Conservation (phyloP, 2,797 vertebrate species). For the Diglossa cyanea region DNA sequence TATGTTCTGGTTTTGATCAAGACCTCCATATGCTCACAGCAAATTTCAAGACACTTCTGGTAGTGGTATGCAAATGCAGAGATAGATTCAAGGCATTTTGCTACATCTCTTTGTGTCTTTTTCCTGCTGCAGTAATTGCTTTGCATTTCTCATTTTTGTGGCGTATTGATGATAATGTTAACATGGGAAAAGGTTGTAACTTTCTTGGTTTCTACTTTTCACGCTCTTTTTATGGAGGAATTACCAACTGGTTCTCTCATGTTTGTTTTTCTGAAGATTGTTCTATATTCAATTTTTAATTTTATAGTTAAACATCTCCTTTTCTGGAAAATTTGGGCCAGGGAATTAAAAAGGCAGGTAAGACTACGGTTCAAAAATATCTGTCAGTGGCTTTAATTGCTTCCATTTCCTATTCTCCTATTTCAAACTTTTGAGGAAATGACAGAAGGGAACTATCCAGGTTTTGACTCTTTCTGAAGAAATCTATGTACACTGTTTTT, state of each 20-base stretch:
- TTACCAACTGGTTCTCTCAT: neutral
- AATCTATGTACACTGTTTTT: neutral
- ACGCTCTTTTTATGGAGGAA: neutral
- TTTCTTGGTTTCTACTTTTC: neutral
- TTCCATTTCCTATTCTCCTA: neutral
- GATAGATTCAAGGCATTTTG: neutral
- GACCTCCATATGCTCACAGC: slow-evolving; percentile 1
- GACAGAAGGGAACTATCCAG: neutral
- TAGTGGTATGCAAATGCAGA: slow-evolving; percentile 22
- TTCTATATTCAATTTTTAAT: neutral
- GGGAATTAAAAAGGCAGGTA: neutral
- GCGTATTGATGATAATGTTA: slow-evolving; percentile 8
- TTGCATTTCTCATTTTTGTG: slow-evolving; percentile 22
- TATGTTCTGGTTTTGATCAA: slow-evolving; percentile 13
- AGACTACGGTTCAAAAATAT: neutral
- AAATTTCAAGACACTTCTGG: slow-evolving; percentile 22
- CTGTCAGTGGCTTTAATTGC: neutral
- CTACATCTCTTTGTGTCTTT: neutral
- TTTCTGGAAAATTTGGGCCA: neutral
- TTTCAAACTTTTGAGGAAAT: neutral
- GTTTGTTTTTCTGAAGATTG: neutral
- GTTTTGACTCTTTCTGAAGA: neutral
- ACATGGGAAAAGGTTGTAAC: neutral
- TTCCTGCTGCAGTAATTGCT: slow-evolving; percentile 21
- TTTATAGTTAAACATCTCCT: neutral